phyloP scores from a whole-genome alignment of 2,888 invertebrate genomes.

The Zonitis immaculata region DNA sequence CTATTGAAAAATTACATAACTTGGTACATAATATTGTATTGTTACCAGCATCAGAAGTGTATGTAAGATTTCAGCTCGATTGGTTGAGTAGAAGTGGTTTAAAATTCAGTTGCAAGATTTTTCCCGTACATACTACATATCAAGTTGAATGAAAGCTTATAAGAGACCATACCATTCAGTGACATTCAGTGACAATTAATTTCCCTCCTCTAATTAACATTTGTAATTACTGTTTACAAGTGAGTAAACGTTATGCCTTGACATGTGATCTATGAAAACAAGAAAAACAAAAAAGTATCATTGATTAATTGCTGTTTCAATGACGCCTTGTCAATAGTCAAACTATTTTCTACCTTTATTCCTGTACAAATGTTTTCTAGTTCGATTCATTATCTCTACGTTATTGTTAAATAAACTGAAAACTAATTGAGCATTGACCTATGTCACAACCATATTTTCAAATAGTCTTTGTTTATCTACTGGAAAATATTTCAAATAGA shows the following conservation, averaged over 20 bases:
- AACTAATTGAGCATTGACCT: not conserved
- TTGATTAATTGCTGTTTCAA: not conserved
- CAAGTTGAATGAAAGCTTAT: too few species aligned
- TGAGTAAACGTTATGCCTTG: too few species aligned
- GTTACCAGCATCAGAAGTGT: too few species aligned
- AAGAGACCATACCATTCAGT: too few species aligned
- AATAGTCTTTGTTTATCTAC: not conserved
- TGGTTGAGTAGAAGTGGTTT: too few species aligned
- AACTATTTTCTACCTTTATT: not conserved
- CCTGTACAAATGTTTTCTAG: not conserved
- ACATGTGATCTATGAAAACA: too few species aligned
- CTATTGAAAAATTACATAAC: too few species aligned
- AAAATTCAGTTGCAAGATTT: too few species aligned
- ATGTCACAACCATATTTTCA: not conserved
- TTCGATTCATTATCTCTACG: not conserved
- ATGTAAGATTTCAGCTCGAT: too few species aligned
- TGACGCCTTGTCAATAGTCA: not conserved
- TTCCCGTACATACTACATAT: too few species aligned
- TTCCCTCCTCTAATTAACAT: not conserved
- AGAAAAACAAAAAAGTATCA: not conserved
- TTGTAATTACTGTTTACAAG: too few species aligned
- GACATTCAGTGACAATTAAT: not conserved
- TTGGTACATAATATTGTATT: too few species aligned
- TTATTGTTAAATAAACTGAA: not conserved
- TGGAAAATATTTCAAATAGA: not conserved